phyloP scores from a whole-genome alignment of 2,113 vertebrate species.

The Nannospalax galili region DNA sequence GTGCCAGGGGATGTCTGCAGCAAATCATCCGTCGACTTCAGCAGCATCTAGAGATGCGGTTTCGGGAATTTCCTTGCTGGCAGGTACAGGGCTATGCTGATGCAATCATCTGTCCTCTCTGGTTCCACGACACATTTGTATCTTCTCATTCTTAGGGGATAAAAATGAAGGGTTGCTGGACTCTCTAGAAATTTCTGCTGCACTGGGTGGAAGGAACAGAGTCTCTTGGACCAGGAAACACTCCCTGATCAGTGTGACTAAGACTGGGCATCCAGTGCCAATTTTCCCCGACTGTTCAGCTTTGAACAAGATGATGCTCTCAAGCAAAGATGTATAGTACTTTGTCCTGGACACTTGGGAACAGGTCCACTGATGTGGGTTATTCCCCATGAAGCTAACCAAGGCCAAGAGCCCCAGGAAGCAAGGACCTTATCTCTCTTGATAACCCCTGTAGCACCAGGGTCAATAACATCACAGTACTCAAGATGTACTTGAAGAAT shows the following conservation, averaged over 20 bases:
- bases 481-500: background rate
- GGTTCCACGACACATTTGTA: background rate
- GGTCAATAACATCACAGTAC: background rate
- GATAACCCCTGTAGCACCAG: background rate
- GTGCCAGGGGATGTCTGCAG: background rate
- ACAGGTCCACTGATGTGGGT: background rate
- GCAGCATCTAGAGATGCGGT: background rate
- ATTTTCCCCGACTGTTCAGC: background rate
- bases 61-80: background rate
- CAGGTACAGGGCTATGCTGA: background rate
- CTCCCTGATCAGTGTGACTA: background rate
- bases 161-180: background rate
- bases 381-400: background rate
- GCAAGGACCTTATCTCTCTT: background rate
- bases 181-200: background rate
- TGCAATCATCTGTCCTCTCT: background rate
- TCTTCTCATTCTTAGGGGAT: background rate
- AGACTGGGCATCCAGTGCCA: too few relatives aligned
- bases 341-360: rapidly evolving
- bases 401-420: background rate
- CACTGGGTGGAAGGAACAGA: background rate
- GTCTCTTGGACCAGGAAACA: background rate
- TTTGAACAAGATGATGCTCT: rapidly evolving
- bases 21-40: background rate
- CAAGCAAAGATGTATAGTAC: background rate